Evolutionary conservation across 2,888 invertebrate species (phyloP).

Genomic region (Philopedon plagiatum): DNA sequence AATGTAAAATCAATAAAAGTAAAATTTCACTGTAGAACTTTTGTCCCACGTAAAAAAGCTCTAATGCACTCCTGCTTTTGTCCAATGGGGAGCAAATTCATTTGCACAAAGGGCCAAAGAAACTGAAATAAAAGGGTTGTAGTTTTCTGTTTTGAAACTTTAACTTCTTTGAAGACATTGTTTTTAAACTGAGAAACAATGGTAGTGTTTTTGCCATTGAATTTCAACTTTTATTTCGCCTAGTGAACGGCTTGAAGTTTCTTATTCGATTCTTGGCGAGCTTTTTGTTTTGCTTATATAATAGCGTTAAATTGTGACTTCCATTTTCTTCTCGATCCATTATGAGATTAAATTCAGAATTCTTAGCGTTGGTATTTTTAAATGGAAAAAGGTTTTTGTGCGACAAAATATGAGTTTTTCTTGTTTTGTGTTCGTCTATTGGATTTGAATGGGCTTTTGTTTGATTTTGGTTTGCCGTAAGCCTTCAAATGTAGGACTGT

Average conservation of each 20-base stretch:
- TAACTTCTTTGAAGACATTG: slow-evolving; percentile 62
- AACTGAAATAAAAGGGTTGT: slow-evolving; percentile 63
- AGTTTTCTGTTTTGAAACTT: slow-evolving; percentile 61
- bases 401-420: slow-evolving; percentile 37
- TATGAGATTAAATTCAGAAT: slow-evolving; percentile 49
- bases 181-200: slow-evolving; percentile 63
- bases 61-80: slow-evolving; percentile 49
- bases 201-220: slow-evolving; percentile 59
- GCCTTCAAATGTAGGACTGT: neutral
- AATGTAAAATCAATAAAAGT: neutral
- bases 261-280: slow-evolving; percentile 47
- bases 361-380: slow-evolving; percentile 39
- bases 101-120: slow-evolving; percentile 61
- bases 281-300: slow-evolving; percentile 47
- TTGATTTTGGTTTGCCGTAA: neutral
- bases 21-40: neutral
- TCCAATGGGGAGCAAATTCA: slow-evolving; percentile 65
- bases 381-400: slow-evolving; percentile 32
- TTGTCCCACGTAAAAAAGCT: neutral
- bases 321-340: slow-evolving; percentile 49
- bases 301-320: slow-evolving; percentile 52
- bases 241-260: slow-evolving; percentile 44
- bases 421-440: slow-evolving; percentile 25
- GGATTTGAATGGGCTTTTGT: slow-evolving; percentile 1
- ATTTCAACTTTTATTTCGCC: slow-evolving; percentile 52